phyloP scores from a whole-genome alignment of 30 jellyfish, hydroid and myxozoan species.

The Cassiopea andromeda region DNA sequence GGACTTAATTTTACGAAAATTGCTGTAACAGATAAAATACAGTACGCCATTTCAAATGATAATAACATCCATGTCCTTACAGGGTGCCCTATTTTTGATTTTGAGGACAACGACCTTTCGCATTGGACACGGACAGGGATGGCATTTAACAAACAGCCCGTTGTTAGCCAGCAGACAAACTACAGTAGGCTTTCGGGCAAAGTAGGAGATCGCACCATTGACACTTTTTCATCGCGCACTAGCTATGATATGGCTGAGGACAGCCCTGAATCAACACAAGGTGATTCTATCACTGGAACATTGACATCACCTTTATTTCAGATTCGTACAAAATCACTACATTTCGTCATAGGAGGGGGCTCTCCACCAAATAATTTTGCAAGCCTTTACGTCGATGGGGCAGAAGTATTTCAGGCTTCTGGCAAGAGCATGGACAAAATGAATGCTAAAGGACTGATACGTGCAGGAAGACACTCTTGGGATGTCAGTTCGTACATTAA shows the following conservation, averaged over 20 bases:
- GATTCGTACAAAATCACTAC: conserved; percentile 41
- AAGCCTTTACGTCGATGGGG: conserved; percentile 21
- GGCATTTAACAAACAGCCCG: conserved; percentile 53
- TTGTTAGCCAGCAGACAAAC: conserved; percentile 7
- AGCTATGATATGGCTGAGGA: conserved; percentile 17
- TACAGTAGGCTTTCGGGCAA: conserved; percentile 7
- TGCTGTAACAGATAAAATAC: conserved; percentile 21
- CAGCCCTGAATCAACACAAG: conserved; percentile 17
- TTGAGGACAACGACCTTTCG: conserved; percentile 49
- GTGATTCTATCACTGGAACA: conserved; percentile 46
- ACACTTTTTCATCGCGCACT: conserved; percentile 27
- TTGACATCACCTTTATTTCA: conserved; percentile 62
- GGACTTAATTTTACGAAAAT: background rate
- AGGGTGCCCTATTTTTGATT: conserved; percentile 70
- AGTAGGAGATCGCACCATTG: conserved; percentile 57
- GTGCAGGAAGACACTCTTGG: conserved; percentile 55
- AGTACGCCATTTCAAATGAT: conserved; percentile 15
- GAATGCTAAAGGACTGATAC: background rate
- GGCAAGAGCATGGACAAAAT: conserved; percentile 15
- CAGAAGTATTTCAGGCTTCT: conserved; percentile 10
- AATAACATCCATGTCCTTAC: conserved; percentile 12
- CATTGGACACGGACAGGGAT: conserved; percentile 56
- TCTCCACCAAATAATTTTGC: conserved; percentile 29
- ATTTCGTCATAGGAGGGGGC: conserved; percentile 62
- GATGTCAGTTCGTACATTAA: conserved; percentile 25